A percentile compares a stretch with the other conserved stretches of the same genome.
These are phyloP conservation scores for Cynopterus brachyotis DNA, from an alignment of 2,113 vertebrate species.

Conservation along the genomic window DNA sequence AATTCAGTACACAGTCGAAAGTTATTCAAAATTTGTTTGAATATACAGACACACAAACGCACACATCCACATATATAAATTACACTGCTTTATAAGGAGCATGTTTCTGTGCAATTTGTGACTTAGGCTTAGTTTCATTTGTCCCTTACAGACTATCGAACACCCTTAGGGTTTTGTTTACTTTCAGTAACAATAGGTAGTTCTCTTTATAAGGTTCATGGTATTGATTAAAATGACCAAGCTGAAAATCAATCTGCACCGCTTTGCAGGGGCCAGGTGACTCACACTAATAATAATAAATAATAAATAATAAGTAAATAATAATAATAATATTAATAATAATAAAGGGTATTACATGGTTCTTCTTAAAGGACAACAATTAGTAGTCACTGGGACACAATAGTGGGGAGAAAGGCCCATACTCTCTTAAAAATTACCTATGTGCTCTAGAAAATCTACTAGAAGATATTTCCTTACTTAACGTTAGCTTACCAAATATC, in stretches of 20 bases:
- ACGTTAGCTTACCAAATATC: neutral
- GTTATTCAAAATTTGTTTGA: neutral
- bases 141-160: neutral
- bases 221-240: constrained; percentile 65
- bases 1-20: neutral
- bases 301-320: too few relatives aligned
- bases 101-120: neutral
- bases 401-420: neutral
- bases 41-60: neutral
- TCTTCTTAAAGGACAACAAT: constrained; percentile 6
- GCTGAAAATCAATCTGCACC: constrained; percentile 57
- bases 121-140: neutral
- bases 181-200: neutral
- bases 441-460: neutral
- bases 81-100: neutral
- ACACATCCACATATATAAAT: neutral
- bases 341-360: neutral
- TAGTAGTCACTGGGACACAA: neutral
- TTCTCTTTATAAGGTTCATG: neutral
- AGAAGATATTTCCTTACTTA: neutral
- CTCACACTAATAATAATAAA: constrained; percentile 27
- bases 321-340: neutral
- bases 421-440: neutral
- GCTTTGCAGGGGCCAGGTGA: constrained; percentile 24
- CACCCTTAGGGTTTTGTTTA: constrained; percentile 58